Conservation (phyloP, 2,113 vertebrate species). For the Craseonycteris thonglongyai region DNA sequence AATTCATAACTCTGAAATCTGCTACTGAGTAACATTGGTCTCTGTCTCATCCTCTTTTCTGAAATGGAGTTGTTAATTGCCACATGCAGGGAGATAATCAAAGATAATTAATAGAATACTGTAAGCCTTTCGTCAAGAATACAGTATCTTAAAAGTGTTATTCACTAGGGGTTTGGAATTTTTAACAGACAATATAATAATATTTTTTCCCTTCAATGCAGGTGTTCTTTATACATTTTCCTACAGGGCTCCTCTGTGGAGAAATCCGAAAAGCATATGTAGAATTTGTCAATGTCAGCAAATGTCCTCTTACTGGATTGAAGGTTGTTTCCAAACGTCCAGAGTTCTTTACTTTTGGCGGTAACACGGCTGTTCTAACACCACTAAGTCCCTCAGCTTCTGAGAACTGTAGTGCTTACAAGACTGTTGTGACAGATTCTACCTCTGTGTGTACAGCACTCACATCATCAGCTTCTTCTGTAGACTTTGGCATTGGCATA, state of each 20-base stretch:
- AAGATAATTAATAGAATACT: background rate
- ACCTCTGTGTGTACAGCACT: slow-evolving; percentile 77
- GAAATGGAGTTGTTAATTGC: background rate
- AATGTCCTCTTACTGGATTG: slow-evolving; percentile 87
- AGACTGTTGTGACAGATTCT: slow-evolving; percentile 85
- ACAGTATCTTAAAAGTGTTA: slow-evolving; percentile 18
- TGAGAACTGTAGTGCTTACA: slow-evolving; percentile 95
- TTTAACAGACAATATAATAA: slow-evolving; percentile 64
- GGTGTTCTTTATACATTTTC: slow-evolving; percentile 99
- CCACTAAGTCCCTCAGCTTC: slow-evolving; percentile 89
- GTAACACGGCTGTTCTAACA: slow-evolving; percentile 82
- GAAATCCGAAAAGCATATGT: slow-evolving; percentile 96
- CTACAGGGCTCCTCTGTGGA: slow-evolving; percentile 95
- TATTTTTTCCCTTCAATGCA: slow-evolving; percentile 77
- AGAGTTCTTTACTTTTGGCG: slow-evolving; percentile 96
- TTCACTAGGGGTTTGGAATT: slow-evolving; percentile 24
- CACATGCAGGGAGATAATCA: background rate
- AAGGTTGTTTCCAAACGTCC: slow-evolving; percentile 93
- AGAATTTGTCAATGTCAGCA: slow-evolving; percentile 96
- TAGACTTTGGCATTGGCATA: slow-evolving; percentile 82
- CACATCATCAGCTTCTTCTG: slow-evolving; percentile 83
- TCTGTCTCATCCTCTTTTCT: background rate
- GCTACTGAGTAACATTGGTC: background rate
- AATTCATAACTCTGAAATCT: background rate
- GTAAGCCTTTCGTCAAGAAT: slow-evolving; percentile 11